Evolutionary conservation across 1,140 invertebrate genomes (phyloP).

Genomic region (Pachypsylla venusta): DNA sequence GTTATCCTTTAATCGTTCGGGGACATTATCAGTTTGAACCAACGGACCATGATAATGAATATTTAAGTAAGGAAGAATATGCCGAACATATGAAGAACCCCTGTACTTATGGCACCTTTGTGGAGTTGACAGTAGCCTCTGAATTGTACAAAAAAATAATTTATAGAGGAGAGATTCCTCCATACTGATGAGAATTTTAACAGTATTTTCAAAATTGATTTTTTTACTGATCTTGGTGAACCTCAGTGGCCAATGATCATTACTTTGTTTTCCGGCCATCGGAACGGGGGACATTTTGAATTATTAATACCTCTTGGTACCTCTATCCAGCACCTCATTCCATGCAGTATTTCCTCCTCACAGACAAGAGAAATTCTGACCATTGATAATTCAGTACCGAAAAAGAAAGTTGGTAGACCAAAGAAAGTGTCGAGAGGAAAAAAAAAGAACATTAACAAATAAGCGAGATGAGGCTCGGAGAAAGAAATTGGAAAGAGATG

Average conservation of each 20-base stretch:
- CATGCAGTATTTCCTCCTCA: too few species aligned
- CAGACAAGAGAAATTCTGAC: too few species aligned
- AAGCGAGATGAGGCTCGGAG: too few species aligned
- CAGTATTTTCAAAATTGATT: too few species aligned
- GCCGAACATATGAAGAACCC: not conserved
- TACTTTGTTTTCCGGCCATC: not conserved
- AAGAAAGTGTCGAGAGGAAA: too few species aligned
- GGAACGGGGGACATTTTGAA: not conserved
- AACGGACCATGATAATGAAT: not conserved
- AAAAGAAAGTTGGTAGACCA: too few species aligned
- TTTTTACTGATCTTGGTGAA: not conserved
- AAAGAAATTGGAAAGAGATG: too few species aligned
- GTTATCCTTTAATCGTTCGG: not conserved
- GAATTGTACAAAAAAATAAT: not conserved
- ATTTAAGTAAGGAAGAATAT: not conserved
- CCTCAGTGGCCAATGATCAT: not conserved
- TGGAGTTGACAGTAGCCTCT: not conserved
- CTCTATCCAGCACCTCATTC: not conserved
- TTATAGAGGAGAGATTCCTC: not conserved
- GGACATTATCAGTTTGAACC: not conserved
- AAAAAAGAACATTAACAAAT: too few species aligned
- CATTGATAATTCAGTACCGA: too few species aligned
- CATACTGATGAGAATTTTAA: too few species aligned
- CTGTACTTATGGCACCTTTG: not conserved
- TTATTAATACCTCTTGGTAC: not conserved